phyloP scores from a whole-genome alignment of 2,888 invertebrate species.

The Parelbella ahira region DNA sequence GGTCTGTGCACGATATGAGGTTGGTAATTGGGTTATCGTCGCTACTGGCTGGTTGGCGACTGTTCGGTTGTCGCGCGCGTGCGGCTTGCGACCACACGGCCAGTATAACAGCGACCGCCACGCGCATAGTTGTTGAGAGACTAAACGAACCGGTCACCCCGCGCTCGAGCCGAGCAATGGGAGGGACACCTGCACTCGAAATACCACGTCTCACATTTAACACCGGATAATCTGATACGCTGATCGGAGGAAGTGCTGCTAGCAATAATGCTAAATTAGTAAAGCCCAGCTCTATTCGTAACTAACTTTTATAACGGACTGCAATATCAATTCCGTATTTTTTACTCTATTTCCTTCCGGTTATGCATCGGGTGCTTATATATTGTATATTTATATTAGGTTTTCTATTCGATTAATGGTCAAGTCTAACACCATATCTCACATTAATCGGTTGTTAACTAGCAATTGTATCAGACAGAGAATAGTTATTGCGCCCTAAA shows the following conservation, averaged over 20 bases:
- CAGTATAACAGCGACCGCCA: slow-evolving; percentile 60
- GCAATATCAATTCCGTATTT: slow-evolving; percentile 11
- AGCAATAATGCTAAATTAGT: slow-evolving; percentile 17
- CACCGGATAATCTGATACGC: neutral
- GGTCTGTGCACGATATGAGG: slow-evolving; percentile 45
- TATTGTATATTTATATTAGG: neutral
- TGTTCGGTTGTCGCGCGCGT: slow-evolving; percentile 32
- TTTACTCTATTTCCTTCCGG: slow-evolving; percentile 11
- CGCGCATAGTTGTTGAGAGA: slow-evolving; percentile 67
- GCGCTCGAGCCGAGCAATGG: slow-evolving; percentile 39
- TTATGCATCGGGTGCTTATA: neutral
- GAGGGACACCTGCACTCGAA: slow-evolving; percentile 36
- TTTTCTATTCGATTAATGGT: no score
- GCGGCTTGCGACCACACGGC: slow-evolving; percentile 46
- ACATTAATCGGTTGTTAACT: no score
- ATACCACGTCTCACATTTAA: slow-evolving; percentile 8
- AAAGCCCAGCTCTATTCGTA: slow-evolving; percentile 6
- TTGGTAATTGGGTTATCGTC: slow-evolving; percentile 15
- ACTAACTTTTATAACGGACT: slow-evolving; percentile 22
- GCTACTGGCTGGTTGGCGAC: slow-evolving; percentile 9
- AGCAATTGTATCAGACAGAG: no score
- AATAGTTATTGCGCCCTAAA: no score
- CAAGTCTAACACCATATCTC: no score
- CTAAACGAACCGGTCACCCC: slow-evolving; percentile 50
- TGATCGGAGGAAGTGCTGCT: slow-evolving; percentile 19